phyloP scores from a whole-genome alignment of 2,113 vertebrate species.

The Dendropsophus ebraccatus region DNA sequence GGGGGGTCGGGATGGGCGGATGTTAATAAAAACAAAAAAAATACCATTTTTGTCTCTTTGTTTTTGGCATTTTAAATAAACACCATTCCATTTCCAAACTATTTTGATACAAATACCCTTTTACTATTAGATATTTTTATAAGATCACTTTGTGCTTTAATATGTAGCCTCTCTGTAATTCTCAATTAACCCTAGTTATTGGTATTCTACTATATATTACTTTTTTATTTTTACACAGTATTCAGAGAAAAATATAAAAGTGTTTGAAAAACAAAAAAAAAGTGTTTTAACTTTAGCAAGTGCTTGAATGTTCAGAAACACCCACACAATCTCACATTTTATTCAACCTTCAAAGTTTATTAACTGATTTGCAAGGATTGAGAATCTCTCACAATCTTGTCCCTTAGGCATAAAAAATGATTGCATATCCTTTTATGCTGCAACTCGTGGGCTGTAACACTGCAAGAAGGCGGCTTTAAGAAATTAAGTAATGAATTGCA shows the following conservation, averaged over 20 bases:
- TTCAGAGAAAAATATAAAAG: no score
- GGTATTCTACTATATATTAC: neutral
- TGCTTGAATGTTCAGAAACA: neutral
- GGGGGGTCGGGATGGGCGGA: no score
- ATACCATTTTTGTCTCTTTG: no score
- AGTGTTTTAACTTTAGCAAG: neutral
- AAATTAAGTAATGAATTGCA: neutral
- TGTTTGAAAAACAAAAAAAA: neutral
- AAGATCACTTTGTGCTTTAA: no score
- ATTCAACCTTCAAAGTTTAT: slow-evolving; percentile 14
- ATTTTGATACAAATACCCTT: no score
- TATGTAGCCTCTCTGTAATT: neutral
- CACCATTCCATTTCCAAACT: no score
- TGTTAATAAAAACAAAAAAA: no score
- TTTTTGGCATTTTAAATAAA: no score
- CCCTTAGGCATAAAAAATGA: neutral
- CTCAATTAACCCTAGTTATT: neutral
- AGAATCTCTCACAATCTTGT: slow-evolving; percentile 17
- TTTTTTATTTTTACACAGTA: neutral
- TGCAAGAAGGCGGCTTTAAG: neutral
- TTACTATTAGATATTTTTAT: no score
- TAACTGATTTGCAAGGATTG: neutral
- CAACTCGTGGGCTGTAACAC: neutral
- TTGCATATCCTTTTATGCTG: slow-evolving; percentile 25
- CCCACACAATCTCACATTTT: slow-evolving; percentile 7